phyloP scores from a whole-genome alignment of 2,797 vertebrate species.

The Myoxocephalus aenaeus region DNA sequence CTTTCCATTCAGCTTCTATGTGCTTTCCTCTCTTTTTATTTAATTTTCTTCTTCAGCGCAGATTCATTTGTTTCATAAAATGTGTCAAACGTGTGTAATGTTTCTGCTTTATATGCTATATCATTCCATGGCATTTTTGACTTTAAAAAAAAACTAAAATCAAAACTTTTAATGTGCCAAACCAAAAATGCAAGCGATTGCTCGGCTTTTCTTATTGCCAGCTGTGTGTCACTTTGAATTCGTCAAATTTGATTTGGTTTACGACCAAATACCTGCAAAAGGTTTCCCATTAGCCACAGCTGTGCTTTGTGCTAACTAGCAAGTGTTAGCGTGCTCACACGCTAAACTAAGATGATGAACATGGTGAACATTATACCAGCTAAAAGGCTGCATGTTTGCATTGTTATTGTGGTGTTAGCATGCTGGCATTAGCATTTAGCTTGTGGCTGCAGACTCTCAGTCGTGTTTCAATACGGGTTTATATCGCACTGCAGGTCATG shows the following conservation, averaged over 20 bases:
- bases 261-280: not conserved
- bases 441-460: not conserved
- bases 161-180: not conserved
- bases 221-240: not conserved
- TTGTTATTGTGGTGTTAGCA: not conserved
- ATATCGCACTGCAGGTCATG: not conserved
- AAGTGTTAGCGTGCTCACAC: not conserved
- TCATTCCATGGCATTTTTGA: accelerated
- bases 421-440: not conserved
- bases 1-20: conserved; percentile 1
- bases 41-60: not conserved
- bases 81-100: not conserved
- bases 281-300: not conserved
- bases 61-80: not conserved
- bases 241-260: not conserved
- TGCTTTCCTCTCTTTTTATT: not conserved
- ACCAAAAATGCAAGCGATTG: not conserved
- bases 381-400: not conserved
- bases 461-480: too few species aligned
- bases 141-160: not conserved
- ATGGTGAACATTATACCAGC: not conserved
- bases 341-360: not conserved
- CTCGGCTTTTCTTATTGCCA: not conserved
- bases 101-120: not conserved
- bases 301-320: not conserved